Percentiles rank a stretch among this genome's conserved stretches.
Conservation (phyloP, 2,113 vertebrate species). For the Nothoprocta perdicaria region DNA sequence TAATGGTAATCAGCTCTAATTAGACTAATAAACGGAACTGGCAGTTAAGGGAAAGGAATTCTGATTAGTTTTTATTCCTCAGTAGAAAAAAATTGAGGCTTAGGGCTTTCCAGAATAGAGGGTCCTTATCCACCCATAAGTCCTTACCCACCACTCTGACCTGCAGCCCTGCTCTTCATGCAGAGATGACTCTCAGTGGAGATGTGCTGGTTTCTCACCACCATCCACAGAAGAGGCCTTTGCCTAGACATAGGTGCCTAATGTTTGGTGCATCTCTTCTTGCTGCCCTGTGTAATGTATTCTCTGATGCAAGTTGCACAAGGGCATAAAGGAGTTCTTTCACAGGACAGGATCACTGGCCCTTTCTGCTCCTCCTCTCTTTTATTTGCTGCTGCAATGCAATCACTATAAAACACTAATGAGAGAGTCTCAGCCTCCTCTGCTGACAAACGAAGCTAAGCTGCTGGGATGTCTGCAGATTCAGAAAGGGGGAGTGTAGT, state of each 20-base stretch:
- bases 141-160: background rate
- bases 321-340: background rate
- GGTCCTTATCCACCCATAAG: accelerated
- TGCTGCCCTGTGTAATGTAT: background rate
- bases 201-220: background rate
- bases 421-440: background rate
- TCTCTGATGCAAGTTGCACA: background rate
- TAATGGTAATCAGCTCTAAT: background rate
- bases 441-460: background rate
- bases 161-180: background rate
- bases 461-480: background rate
- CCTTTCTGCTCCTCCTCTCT: background rate
- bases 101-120: background rate
- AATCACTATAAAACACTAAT: background rate
- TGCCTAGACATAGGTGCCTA: background rate
- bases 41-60: background rate
- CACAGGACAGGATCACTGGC: background rate
- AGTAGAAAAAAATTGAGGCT: background rate
- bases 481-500: background rate
- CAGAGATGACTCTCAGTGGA: background rate
- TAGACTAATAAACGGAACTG: background rate
- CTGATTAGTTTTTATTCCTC: background rate
- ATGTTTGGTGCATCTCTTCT: background rate
- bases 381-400: background rate
- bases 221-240: background rate